Evolutionary conservation across 2,888 invertebrate species (phyloP).

Genomic region (Agrotis puta): DNA sequence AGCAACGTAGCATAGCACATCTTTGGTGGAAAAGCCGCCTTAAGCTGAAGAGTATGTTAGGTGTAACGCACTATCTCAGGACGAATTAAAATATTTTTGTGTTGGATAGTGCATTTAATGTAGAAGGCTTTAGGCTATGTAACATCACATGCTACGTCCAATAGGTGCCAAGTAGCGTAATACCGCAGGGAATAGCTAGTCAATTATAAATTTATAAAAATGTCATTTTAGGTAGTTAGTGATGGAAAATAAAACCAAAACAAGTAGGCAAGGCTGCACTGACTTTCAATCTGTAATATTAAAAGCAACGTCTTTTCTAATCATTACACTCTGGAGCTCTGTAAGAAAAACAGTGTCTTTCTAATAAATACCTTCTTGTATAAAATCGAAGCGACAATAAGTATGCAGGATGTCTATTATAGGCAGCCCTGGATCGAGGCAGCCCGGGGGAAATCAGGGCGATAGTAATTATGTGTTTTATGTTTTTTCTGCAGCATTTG

Average conservation of each 20-base stretch:
- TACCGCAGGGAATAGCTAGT: too few species aligned
- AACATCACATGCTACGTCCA: too few species aligned
- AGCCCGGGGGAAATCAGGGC: constrained; percentile 84
- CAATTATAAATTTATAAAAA: too few species aligned
- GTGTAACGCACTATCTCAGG: too few species aligned
- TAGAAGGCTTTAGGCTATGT: too few species aligned
- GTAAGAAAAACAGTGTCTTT: constrained; percentile 20
- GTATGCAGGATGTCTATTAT: constrained; percentile 68
- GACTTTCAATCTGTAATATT: not conserved
- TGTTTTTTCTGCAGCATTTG: constrained; percentile 71
- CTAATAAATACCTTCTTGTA: constrained; percentile 41
- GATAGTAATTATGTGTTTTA: constrained; percentile 83
- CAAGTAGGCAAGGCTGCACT: not conserved
- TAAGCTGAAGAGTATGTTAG: too few species aligned
- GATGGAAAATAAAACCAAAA: not conserved
- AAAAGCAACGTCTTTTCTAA: constrained; percentile 22
- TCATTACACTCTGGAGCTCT: constrained; percentile 24
- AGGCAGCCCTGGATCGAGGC: constrained; percentile 60
- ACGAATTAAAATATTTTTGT: too few species aligned
- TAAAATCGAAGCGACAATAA: constrained; percentile 57
- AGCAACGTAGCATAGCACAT: too few species aligned
- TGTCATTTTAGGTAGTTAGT: not conserved
- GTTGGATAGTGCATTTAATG: too few species aligned
- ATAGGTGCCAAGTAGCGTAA: too few species aligned
- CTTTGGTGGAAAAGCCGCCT: too few species aligned